Conservation (phyloP, 2,888 invertebrate species). For the Melikaiella ostensackeni region DNA sequence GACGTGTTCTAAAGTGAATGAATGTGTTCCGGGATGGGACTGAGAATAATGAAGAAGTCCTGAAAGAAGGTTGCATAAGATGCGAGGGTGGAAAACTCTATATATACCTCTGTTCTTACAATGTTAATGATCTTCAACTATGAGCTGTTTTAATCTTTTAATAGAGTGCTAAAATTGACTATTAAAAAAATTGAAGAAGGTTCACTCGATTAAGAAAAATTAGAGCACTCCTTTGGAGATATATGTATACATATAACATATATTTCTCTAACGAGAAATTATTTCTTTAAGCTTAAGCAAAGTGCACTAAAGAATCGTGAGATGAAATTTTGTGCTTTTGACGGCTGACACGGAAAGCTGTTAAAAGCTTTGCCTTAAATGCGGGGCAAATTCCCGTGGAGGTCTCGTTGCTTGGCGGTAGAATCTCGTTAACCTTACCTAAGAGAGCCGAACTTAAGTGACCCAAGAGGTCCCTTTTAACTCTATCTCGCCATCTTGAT, state of each 20-base stretch:
- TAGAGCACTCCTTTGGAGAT: background rate
- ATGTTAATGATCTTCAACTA: background rate
- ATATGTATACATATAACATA: background rate
- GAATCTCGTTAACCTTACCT: conserved; percentile 61
- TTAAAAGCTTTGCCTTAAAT: conserved; percentile 6
- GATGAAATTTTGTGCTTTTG: conserved; percentile 4
- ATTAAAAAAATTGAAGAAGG: background rate
- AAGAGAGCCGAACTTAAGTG: conserved; percentile 33
- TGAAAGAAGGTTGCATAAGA: conserved; percentile 5
- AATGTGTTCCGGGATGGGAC: conserved; percentile 5
- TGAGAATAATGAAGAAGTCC: conserved; percentile 32
- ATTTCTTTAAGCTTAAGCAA: background rate
- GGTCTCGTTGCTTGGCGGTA: conserved; percentile 59
- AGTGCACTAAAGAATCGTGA: background rate
- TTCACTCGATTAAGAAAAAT: background rate
- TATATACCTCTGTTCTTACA: background rate
- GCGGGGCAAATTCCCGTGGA: conserved; percentile 59
- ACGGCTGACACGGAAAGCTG: background rate
- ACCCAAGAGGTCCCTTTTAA: conserved; percentile 25
- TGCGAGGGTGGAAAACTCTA: conserved; percentile 12
- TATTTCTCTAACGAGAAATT: background rate
- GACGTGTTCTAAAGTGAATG: conserved; percentile 25
- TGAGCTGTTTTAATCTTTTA: background rate
- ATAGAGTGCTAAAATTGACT: background rate
- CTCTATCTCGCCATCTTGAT: background rate